Evolutionary conservation across 2,113 vertebrate species (phyloP).

Genomic region (Corythaeola cristata): DNA sequence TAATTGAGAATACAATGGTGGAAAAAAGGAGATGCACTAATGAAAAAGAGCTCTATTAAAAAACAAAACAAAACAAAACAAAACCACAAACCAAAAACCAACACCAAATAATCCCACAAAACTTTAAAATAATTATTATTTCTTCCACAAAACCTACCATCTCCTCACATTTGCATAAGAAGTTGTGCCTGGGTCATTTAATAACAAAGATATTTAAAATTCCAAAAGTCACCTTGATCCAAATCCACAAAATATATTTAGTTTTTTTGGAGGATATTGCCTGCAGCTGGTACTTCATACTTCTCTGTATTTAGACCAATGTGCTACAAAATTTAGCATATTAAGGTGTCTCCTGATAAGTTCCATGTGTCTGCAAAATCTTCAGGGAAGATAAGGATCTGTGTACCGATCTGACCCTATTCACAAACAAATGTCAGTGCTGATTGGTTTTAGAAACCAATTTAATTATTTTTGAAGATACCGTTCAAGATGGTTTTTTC

Average conservation of each 20-base stretch:
- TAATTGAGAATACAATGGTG: background rate
- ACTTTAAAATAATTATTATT: background rate
- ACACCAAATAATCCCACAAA: background rate
- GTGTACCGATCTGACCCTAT: background rate
- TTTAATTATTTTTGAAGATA: background rate
- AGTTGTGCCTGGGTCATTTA: background rate
- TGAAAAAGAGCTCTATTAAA: background rate
- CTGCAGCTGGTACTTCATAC: background rate
- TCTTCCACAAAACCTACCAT: background rate
- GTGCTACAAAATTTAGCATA: background rate
- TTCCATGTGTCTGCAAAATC: background rate
- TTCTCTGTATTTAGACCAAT: fast-evolving
- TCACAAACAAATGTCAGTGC: background rate
- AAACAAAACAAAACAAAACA: background rate
- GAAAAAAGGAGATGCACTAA: background rate
- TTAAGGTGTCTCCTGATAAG: background rate
- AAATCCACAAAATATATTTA: background rate
- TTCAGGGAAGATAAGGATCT: background rate
- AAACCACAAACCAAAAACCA: background rate
- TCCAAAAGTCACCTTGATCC: background rate
- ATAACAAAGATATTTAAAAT: background rate
- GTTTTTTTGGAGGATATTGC: background rate
- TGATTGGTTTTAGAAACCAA: background rate
- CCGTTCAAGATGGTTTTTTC: background rate
- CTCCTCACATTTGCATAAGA: background rate